These are phyloP conservation scores for Diadema setosum DNA, from an alignment of 35 echinoderm and acorn worm genomes.

Conservation along the genomic window DNA sequence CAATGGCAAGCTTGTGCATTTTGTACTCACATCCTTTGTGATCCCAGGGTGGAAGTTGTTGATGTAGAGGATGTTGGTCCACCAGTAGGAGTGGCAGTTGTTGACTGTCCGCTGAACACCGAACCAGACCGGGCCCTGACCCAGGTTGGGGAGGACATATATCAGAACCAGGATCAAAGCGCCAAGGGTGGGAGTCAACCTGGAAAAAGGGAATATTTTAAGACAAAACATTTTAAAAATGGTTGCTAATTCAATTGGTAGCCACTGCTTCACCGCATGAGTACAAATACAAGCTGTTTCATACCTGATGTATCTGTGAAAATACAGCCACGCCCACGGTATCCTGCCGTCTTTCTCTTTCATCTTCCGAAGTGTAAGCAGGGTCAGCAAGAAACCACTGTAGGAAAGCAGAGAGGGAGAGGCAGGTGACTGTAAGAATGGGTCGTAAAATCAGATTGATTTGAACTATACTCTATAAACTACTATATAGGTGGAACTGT, in stretches of 20 bases:
- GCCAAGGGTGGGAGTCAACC: slow-evolving; percentile 62
- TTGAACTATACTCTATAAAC: no score
- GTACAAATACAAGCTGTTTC: neutral
- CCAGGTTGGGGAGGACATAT: slow-evolving; percentile 55
- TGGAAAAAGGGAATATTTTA: no score
- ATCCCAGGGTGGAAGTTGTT: slow-evolving; percentile 81
- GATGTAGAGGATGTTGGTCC: slow-evolving; percentile 86
- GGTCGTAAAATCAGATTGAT: no score
- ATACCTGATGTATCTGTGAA: slow-evolving; percentile 89
- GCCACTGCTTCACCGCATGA: neutral
- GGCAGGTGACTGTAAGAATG: no score
- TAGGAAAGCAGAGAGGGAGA: no score
- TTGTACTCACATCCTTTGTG: neutral
- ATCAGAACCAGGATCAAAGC: slow-evolving; percentile 50
- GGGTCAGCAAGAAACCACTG: slow-evolving; percentile 69
- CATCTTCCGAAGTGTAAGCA: slow-evolving; percentile 45
- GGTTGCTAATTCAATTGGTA: neutral
- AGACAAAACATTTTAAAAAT: no score
- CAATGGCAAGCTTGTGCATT: no score
- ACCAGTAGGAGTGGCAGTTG: slow-evolving; percentile 72
- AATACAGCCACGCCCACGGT: slow-evolving; percentile 68
- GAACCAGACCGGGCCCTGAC: slow-evolving; percentile 72
- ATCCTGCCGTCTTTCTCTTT: slow-evolving; percentile 43
- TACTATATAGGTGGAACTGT: no score
- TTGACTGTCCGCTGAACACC: neutral